Conservation (phyloP, 1,140 invertebrate genomes). For the Drosophila takahashii region DNA sequence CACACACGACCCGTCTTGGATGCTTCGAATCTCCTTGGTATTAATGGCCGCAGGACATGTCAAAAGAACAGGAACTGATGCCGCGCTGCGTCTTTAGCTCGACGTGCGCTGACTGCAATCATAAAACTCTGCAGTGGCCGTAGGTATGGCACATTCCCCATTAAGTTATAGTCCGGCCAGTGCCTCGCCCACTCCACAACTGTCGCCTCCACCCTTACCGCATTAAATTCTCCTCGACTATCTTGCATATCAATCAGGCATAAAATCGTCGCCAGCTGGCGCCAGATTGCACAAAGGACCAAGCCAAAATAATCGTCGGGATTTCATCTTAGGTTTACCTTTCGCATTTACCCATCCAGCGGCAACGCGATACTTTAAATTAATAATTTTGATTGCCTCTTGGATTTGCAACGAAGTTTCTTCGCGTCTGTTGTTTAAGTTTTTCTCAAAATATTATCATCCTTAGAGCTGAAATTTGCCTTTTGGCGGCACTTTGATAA, state of each 20-base stretch:
- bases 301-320: constrained; percentile 54
- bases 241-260: constrained; percentile 71
- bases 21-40: constrained; percentile 22
- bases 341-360: constrained; percentile 16
- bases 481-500: constrained; percentile 31
- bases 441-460: constrained; percentile 61
- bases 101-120: constrained; percentile 72
- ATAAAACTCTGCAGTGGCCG: constrained; percentile 44
- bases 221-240: constrained; percentile 15
- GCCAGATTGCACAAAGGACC: constrained; percentile 50
- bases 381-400: constrained; percentile 62
- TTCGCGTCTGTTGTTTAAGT: constrained; percentile 45
- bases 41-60: constrained; percentile 72
- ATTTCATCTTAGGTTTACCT: constrained; percentile 49
- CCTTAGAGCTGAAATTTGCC: constrained; percentile 32
- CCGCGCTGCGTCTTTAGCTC: constrained; percentile 53
- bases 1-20: constrained; percentile 42
- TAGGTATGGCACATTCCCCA: not conserved
- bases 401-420: constrained; percentile 15
- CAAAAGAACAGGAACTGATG: constrained; percentile 74
- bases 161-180: constrained; percentile 28
- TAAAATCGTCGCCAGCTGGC: constrained; percentile 48
- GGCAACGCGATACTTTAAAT: constrained; percentile 29
- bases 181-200: not conserved
- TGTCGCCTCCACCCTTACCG: not conserved